Percentiles rank a stretch among this genome's conserved stretches.
Conservation (phyloP, 2,888 invertebrate genomes). For the Portevinia maculata region DNA sequence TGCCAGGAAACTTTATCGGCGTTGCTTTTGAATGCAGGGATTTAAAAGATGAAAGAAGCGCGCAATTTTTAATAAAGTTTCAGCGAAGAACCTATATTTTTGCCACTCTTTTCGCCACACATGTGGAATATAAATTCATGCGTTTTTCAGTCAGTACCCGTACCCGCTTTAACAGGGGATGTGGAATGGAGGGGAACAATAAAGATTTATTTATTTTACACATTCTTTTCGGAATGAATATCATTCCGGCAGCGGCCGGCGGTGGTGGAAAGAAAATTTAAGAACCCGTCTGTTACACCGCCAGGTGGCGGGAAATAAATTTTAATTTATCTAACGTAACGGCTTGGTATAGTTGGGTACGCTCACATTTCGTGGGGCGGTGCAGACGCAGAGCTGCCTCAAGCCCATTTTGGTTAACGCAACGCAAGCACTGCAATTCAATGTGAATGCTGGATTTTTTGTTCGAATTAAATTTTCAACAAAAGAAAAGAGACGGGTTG, state of each 20-base stretch:
- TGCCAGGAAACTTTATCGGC: constrained; percentile 22
- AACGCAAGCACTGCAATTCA: constrained; percentile 36
- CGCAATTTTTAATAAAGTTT: constrained; percentile 58
- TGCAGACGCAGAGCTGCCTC: constrained; percentile 5
- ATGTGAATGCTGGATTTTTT: constrained; percentile 14
- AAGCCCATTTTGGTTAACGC: constrained; percentile 28
- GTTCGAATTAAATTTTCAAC: constrained; percentile 55
- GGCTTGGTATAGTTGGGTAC: constrained; percentile 18
- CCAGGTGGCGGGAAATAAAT: constrained; percentile 54
- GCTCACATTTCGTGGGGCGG: background rate
- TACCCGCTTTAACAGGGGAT: background rate
- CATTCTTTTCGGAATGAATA: constrained; percentile 41
- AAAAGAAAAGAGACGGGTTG: constrained; percentile 30
- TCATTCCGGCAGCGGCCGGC: constrained; percentile 6
- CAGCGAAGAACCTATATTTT: background rate
- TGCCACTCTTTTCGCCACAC: background rate
- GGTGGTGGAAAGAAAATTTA: background rate
- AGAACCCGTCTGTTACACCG: constrained; percentile 14
- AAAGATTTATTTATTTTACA: constrained; percentile 55
- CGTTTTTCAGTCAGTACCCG: background rate
- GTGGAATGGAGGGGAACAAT: background rate
- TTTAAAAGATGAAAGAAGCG: background rate
- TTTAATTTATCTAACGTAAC: constrained; percentile 58
- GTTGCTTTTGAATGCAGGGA: constrained; percentile 31
- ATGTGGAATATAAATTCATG: constrained; percentile 13